Evolutionary conservation across 2,113 vertebrate species (phyloP).

Genomic region (Mormyrus lacerda): DNA sequence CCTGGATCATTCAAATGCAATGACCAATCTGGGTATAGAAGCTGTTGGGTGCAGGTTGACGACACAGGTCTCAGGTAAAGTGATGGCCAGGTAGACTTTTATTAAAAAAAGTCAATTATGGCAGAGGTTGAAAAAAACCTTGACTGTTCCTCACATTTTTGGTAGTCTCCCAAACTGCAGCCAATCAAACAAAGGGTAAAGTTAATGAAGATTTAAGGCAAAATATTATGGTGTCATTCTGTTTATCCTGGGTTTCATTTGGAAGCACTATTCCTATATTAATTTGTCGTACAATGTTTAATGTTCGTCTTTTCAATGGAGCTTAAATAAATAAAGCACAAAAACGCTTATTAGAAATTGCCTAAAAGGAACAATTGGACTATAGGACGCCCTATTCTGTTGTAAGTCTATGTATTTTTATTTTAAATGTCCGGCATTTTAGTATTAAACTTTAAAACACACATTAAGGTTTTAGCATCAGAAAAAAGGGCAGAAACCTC

Average conservation of each 20-base stretch:
- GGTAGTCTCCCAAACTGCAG: background rate
- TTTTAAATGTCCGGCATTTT: conserved; percentile 57
- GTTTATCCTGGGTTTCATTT: background rate
- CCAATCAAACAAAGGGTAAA: background rate
- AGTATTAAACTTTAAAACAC: conserved; percentile 51
- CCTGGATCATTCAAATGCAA: conserved; percentile 44
- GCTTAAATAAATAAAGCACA: background rate
- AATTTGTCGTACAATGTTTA: background rate
- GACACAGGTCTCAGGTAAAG: conserved; percentile 83
- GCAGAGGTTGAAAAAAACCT: conserved; percentile 54
- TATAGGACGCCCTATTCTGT: conserved; percentile 36
- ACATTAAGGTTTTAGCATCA: conserved; percentile 46
- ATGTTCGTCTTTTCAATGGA: background rate
- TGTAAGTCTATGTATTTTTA: conserved; percentile 35
- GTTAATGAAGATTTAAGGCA: background rate
- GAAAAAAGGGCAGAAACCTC: conserved; percentile 56
- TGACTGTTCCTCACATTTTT: conserved; percentile 25
- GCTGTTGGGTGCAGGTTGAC: conserved; percentile 65
- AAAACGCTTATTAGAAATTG: background rate
- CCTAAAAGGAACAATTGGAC: conserved; percentile 50
- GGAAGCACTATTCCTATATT: background rate
- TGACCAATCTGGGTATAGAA: background rate
- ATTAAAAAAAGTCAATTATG: conserved; percentile 67
- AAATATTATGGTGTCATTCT: background rate
- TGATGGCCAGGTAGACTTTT: conserved; percentile 69